A percentile compares a stretch with the other conserved stretches of the same genome.
phyloP scores from a whole-genome alignment of 2,113 vertebrate genomes.

The Meriones unguiculatus region DNA sequence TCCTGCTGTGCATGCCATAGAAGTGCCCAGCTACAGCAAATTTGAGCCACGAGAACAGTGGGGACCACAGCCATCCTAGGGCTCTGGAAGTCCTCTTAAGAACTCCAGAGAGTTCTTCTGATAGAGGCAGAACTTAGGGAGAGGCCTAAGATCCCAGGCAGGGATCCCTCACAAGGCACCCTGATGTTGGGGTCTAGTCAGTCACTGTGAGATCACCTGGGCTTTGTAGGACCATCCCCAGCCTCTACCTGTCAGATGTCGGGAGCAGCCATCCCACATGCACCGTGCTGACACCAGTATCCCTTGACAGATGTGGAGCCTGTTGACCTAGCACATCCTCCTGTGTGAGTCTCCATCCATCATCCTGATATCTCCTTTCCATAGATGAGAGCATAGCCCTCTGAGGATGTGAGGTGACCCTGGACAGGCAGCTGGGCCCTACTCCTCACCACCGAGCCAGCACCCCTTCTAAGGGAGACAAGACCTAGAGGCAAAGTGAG shows the following conservation, averaged over 20 bases:
- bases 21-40: neutral
- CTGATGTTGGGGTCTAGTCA: neutral
- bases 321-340: neutral
- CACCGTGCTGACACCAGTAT: too few relatives aligned
- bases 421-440: neutral
- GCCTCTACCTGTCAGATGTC: neutral
- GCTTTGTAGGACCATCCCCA: too few relatives aligned
- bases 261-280: too few relatives aligned
- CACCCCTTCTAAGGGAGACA: neutral
- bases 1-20: neutral
- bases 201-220: neutral
- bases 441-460: neutral
- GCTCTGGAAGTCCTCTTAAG: neutral
- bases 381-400: neutral
- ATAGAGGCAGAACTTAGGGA: neutral
- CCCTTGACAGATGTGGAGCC: neutral
- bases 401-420: neutral
- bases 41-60: neutral
- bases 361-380: neutral
- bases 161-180: rapidly evolving
- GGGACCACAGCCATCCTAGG: neutral
- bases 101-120: neutral
- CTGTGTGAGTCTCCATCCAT: neutral
- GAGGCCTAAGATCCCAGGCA: neutral
- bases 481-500: neutral